phyloP scores from a whole-genome alignment of 2,888 invertebrate genomes.

The Sthenelais limicola region DNA sequence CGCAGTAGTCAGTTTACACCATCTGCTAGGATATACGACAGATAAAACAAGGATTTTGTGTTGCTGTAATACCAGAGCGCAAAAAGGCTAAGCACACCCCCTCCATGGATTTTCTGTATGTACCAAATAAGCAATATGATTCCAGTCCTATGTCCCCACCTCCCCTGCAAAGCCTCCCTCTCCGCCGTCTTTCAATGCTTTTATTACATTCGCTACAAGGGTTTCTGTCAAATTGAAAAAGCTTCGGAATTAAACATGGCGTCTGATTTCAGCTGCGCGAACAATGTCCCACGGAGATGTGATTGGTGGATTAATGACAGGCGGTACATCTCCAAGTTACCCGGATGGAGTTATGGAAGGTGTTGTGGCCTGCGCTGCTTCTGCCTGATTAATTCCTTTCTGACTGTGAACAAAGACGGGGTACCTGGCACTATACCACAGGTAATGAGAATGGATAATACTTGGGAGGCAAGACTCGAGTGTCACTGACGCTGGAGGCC shows the following conservation, averaged over 20 bases:
- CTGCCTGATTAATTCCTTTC: constrained; percentile 24
- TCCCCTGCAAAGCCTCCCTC: neutral
- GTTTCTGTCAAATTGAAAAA: neutral
- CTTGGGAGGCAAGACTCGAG: neutral
- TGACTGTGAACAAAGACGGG: constrained; percentile 1
- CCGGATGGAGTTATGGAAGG: neutral
- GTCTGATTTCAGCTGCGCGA: constrained; percentile 32
- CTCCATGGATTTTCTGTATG: too few relatives aligned
- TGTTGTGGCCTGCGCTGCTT: neutral
- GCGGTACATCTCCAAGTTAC: neutral
- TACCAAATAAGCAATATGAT: constrained; percentile 38
- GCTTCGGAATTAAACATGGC: constrained; percentile 38
- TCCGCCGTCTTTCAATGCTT: neutral
- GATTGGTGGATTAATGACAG: constrained; percentile 30
- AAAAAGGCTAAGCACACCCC: too few relatives aligned
- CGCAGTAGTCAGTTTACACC: too few relatives aligned
- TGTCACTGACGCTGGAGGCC: constrained; percentile 2
- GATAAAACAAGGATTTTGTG: too few relatives aligned
- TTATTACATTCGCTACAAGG: constrained; percentile 34
- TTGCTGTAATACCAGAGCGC: too few relatives aligned
- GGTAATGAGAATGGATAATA: constrained; percentile 12
- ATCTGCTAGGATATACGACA: too few relatives aligned
- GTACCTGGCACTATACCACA: constrained; percentile 15
- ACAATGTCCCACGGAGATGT: constrained; percentile 30
- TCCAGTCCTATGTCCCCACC: constrained; percentile 6